These are phyloP conservation scores for Asbolus verrucosus DNA, from an alignment of 1,140 invertebrate genomes.

Conservation along the genomic window DNA sequence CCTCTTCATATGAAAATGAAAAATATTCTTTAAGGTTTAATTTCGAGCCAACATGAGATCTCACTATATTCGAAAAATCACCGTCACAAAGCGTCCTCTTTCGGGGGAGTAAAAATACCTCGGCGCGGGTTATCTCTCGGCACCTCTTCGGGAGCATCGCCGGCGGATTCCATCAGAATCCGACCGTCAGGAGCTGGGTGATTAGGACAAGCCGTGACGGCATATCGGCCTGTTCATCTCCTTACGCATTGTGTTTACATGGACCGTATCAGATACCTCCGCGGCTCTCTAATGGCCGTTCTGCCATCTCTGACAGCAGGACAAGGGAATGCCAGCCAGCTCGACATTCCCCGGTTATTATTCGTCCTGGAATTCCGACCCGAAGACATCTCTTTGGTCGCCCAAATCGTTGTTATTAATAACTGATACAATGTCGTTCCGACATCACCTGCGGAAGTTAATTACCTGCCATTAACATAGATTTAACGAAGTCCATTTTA, in stretches of 20 bases:
- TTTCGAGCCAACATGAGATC: too few relatives aligned
- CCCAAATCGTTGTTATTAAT: slow-evolving; percentile 5
- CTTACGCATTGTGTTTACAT: slow-evolving; percentile 48
- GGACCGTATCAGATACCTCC: slow-evolving; percentile 45
- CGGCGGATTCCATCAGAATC: slow-evolving; percentile 46
- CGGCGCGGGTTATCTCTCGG: slow-evolving; percentile 38
- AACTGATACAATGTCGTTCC: slow-evolving; percentile 12
- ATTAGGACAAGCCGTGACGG: slow-evolving; percentile 46
- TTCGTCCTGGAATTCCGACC: slow-evolving; percentile 23
- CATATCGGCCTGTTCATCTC: slow-evolving; percentile 42
- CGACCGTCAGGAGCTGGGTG: slow-evolving; percentile 45
- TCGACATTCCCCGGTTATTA: slow-evolving; percentile 16
- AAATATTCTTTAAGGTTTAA: too few relatives aligned
- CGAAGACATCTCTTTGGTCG: not conserved
- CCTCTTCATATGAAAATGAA: too few relatives aligned
- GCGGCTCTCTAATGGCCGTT: slow-evolving; percentile 44
- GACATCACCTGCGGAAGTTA: slow-evolving; percentile 44
- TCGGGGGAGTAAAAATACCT: too few relatives aligned
- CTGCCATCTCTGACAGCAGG: slow-evolving; percentile 32
- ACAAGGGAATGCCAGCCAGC: slow-evolving; percentile 23
- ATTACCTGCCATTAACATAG: slow-evolving; percentile 50
- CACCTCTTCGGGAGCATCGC: slow-evolving; percentile 39
- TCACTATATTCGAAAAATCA: too few relatives aligned
- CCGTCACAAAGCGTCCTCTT: too few relatives aligned
- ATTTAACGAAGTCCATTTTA: slow-evolving; percentile 47